Evolutionary conservation across 2,113 vertebrate species (phyloP), one percentile per base, ranked within the genome.

Genomic region (Etheostoma cragini): DNA sequence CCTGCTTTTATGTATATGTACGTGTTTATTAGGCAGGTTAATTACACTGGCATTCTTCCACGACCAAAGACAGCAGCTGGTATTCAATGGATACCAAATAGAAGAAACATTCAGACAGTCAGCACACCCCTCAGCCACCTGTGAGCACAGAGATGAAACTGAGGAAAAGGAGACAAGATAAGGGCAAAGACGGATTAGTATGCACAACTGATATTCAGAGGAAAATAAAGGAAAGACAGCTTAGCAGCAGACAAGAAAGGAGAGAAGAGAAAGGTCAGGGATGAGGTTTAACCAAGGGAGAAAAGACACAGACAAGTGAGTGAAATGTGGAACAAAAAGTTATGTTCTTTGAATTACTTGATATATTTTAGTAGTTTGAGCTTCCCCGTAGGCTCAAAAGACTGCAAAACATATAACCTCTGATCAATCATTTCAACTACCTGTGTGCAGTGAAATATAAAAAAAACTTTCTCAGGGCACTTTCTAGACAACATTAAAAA

Each of bases 141-240:
- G 83, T 71, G 72, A 84, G 10, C 67, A 68, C 53, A 62, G 70
- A 42, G 71, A 77, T 47, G 77, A 72, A 68, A 57, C 79, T 54
- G 72, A 66, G 2, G 22, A 42, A 38, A 73, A 38, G 22, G 42
- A 70, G 46, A 72, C 70, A 76, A 85, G 76, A 78, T 75, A 68
- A 86, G 78, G 76, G 80, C 53, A 81, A 24, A 76, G 76, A 84
- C 45, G 54, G 86, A 91, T 85, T 74, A 83, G 57, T 49, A 83
- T 50, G 60, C 70, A 78, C 69, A 24, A 76, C 65, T 80, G 82
- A 86, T 79, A 87, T 83, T 89, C 76, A 85, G 22, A 80, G 35
- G 46, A 76, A 83, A 88, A 83, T 83, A 64, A 68, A 49, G 26
- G 62, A 80, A 45, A 54, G 26, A 24, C 19, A 56, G 63, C 74